Evolutionary conservation across 2,113 vertebrate genomes (phyloP).

Genomic region (Saccopteryx bilineata): DNA sequence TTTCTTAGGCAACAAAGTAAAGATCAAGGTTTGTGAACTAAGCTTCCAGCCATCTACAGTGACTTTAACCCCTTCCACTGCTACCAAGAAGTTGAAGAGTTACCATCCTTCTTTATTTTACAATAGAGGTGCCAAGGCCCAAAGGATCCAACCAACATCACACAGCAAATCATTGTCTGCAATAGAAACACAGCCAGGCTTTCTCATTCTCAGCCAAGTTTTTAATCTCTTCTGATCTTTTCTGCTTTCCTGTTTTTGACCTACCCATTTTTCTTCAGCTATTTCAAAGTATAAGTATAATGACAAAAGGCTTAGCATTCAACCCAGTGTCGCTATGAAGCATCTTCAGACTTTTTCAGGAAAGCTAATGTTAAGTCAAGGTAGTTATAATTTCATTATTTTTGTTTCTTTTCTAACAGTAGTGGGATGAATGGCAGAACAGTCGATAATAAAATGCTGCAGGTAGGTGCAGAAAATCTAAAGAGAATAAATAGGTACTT

Average conservation of each 20-base stretch:
- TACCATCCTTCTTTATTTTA: not conserved
- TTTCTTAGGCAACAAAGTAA: no score
- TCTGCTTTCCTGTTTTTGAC: not conserved
- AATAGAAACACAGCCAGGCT: not conserved
- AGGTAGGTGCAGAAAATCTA: not conserved
- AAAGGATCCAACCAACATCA: not conserved
- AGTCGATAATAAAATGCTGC: not conserved
- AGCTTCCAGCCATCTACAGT: no score
- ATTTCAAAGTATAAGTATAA: conserved; percentile 23
- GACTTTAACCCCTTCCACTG: no score
- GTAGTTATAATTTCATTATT: conserved; percentile 4
- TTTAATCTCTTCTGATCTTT: conserved; percentile 13
- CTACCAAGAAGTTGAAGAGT: not conserved
- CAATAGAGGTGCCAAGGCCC: not conserved
- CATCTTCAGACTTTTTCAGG: conserved; percentile 12
- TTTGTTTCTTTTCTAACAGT: not conserved
- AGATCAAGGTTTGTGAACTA: no score
- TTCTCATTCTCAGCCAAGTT: not conserved
- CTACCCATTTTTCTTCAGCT: not conserved
- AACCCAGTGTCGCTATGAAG: not conserved
- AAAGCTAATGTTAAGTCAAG: conserved; percentile 11
- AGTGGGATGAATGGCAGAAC: not conserved
- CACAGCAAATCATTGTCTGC: not conserved
- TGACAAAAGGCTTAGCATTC: not conserved
- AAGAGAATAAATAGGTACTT: conserved; percentile 12